Evolutionary conservation across 2,797 vertebrate species (phyloP).

Genomic region (Oryzias dopingdopingensis): DNA sequence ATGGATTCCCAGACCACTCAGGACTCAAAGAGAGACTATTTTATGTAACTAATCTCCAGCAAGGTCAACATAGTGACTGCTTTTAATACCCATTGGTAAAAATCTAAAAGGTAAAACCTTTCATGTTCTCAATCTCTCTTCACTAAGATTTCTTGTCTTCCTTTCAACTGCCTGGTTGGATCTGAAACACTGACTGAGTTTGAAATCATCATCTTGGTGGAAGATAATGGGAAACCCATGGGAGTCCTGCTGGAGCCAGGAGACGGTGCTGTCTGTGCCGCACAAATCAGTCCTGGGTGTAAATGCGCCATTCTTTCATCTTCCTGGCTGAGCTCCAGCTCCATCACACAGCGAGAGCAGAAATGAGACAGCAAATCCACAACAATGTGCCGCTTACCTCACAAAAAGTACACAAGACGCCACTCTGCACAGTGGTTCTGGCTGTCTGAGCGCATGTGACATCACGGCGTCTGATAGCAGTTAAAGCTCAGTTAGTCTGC

Average conservation of each 20-base stretch:
- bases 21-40: slow-evolving; percentile 12
- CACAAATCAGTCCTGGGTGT: slow-evolving; percentile 49
- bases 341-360: slow-evolving; percentile 14
- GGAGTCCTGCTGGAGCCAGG: slow-evolving; percentile 46
- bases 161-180: slow-evolving; percentile 29
- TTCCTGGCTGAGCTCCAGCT: slow-evolving; percentile 34
- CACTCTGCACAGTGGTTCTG: not conserved
- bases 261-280: slow-evolving; percentile 40
- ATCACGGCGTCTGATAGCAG: too few species aligned
- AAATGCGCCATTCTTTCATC: slow-evolving; percentile 45
- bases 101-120: slow-evolving; percentile 27
- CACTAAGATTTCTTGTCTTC: slow-evolving; percentile 22
- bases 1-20: slow-evolving; percentile 8
- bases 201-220: slow-evolving; percentile 48
- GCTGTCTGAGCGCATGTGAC: too few species aligned
- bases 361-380: slow-evolving; percentile 9
- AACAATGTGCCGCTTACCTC: slow-evolving; percentile 10
- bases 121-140: slow-evolving; percentile 6
- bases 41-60: slow-evolving; percentile 24
- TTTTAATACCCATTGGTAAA: slow-evolving; percentile 30
- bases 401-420: not conserved
- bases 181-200: slow-evolving; percentile 36
- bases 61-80: slow-evolving; percentile 31
- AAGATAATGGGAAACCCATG: slow-evolving; percentile 57
- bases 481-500: too few species aligned